phyloP scores from a whole-genome alignment of 2,888 invertebrate genomes.

The Dolomedes plantarius region DNA sequence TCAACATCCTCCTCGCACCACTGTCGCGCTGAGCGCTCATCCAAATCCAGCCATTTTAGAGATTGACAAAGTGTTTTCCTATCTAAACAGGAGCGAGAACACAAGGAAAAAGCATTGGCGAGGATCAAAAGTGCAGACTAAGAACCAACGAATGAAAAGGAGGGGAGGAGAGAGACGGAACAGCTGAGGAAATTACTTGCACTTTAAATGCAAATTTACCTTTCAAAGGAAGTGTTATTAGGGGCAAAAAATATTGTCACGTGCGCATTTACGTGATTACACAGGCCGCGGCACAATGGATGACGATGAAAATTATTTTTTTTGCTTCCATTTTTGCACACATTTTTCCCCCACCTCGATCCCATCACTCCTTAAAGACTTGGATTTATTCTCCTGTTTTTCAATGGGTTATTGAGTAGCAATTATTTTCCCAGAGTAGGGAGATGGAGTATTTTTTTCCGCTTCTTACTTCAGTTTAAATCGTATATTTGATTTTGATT shows the following conservation, averaged over 20 bases:
- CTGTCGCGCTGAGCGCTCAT: background rate
- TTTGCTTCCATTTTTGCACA: background rate
- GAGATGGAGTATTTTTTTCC: background rate
- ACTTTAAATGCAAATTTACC: conserved; percentile 66
- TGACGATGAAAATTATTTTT: conserved; percentile 43
- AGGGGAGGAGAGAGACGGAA: background rate
- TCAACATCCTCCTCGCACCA: background rate
- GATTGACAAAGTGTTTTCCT: conserved; percentile 10
- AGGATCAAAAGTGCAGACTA: background rate
- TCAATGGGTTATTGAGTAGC: conserved; percentile 17
- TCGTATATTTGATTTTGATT: conserved; percentile 58
- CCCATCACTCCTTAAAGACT: conserved; percentile 7
- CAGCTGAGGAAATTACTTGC: conserved; percentile 36
- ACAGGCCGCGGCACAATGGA: conserved; percentile 29
- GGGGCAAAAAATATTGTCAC: conserved; percentile 38
- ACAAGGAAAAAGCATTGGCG: background rate
- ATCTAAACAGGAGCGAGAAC: conserved; percentile 1
- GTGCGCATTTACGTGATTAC: conserved; percentile 46
- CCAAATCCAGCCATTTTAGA: background rate
- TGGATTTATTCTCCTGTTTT: conserved; percentile 4
- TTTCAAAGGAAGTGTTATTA: conserved; percentile 17
- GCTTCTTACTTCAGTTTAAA: background rate
- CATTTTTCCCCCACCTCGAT: background rate
- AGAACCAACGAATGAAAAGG: background rate
- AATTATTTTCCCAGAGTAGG: conserved; percentile 28